A percentile compares a stretch with the other conserved stretches of the same genome.
phyloP scores from a whole-genome alignment of 2,113 vertebrate species.

The Festucalex cinctus region DNA sequence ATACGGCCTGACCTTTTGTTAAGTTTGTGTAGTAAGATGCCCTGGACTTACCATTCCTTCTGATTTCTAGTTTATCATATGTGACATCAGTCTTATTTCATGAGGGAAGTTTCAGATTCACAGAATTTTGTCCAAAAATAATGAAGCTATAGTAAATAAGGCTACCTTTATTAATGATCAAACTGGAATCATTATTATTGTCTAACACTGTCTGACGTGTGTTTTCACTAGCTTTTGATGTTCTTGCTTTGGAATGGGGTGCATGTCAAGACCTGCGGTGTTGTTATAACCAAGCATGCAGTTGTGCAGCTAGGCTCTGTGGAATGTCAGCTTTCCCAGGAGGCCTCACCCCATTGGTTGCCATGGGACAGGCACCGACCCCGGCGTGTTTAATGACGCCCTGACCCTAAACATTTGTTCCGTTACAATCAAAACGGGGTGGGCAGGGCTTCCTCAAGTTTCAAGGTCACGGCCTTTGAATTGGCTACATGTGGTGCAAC shows the following conservation, averaged over 20 bases:
- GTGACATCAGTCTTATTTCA: neutral
- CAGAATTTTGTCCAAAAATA: neutral
- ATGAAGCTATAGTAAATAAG: neutral
- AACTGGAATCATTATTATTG: neutral
- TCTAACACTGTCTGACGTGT: conserved; percentile 25
- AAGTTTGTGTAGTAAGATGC: neutral
- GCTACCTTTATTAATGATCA: neutral
- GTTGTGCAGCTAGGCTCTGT: conserved; percentile 36
- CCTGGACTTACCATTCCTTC: neutral
- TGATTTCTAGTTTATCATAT: conserved; percentile 4
- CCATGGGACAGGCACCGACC: conserved; percentile 47
- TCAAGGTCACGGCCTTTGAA: conserved; percentile 17
- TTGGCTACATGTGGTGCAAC: neutral
- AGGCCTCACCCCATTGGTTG: conserved; percentile 51
- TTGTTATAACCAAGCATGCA: conserved; percentile 54
- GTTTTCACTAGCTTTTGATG: conserved; percentile 28
- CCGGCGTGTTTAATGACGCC: conserved; percentile 44
- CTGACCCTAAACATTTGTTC: conserved; percentile 44
- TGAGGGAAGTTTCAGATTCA: neutral
- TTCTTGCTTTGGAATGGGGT: conserved; percentile 48
- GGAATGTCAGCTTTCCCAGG: conserved; percentile 63
- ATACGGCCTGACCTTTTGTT: neutral
- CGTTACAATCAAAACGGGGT: conserved; percentile 39
- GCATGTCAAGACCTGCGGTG: conserved; percentile 66
- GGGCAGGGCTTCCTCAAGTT: conserved; percentile 10